Conservation (phyloP, 92 coral and sea anemone species). For the Hydrozoanthus gracilis region DNA sequence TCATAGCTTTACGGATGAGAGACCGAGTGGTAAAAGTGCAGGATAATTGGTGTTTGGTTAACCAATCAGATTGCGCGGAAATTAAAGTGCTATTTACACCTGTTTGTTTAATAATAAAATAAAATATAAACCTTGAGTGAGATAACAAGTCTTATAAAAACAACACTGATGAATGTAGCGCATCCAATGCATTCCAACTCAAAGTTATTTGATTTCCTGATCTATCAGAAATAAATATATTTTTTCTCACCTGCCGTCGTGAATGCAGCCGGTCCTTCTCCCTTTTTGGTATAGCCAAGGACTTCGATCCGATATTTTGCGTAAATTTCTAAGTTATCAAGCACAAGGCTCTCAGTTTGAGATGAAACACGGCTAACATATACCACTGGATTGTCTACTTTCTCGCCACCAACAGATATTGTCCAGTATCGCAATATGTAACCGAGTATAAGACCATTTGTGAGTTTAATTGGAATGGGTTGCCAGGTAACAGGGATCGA, state of each 20-base stretch:
- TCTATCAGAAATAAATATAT: too few species aligned
- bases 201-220: too few species aligned
- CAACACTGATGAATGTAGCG: too few species aligned
- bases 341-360: neutral
- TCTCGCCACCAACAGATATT: slow-evolving; percentile 13
- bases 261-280: slow-evolving; percentile 37
- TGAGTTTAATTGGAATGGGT: slow-evolving; percentile 18
- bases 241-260: slow-evolving; percentile 8
- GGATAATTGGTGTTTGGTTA: too few species aligned
- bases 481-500: slow-evolving; percentile 46
- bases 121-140: too few species aligned
- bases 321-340: slow-evolving; percentile 5
- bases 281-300: slow-evolving; percentile 27
- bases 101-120: too few species aligned
- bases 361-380: neutral
- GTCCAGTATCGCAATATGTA: slow-evolving; percentile 29
- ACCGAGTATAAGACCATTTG: slow-evolving; percentile 20
- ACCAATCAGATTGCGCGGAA: too few species aligned
- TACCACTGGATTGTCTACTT: neutral
- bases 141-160: too few species aligned
- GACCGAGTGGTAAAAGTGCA: too few species aligned
- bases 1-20: too few species aligned
- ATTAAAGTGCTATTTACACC: too few species aligned
- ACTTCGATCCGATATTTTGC: slow-evolving; percentile 28
- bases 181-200: too few species aligned